These are phyloP conservation scores for Rotaria magnacalcarata DNA, from an alignment of 2,888 invertebrate genomes.

Conservation along the genomic window DNA sequence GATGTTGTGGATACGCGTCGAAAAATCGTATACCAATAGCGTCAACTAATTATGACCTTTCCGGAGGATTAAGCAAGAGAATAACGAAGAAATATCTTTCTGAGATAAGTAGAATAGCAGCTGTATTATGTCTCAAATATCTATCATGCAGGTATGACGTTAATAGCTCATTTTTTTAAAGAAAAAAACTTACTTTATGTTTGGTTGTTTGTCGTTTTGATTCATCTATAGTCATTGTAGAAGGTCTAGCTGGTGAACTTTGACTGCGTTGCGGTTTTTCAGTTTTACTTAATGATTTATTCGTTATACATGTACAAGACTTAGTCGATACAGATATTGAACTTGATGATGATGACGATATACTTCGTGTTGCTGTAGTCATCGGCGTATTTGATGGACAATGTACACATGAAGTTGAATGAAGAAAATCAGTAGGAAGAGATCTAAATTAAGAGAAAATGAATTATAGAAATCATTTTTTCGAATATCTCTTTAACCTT, in stretches of 20 bases:
- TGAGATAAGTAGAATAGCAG: too few relatives aligned
- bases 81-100: too few relatives aligned
- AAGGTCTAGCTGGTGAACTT: constrained; percentile 23
- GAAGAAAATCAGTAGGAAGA: neutral
- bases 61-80: too few relatives aligned
- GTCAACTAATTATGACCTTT: too few relatives aligned
- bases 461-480: neutral
- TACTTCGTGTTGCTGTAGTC: neutral
- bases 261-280: neutral
- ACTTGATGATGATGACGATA: neutral
- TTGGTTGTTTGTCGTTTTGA: neutral
- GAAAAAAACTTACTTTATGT: neutral
- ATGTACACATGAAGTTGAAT: neutral
- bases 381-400: constrained; percentile 11
- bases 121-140: too few relatives aligned
- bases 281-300: neutral
- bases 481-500: neutral
- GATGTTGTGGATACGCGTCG: too few relatives aligned
- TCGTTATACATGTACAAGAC: neutral
- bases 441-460: neutral
- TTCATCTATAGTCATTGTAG: neutral
- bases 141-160: too few relatives aligned
- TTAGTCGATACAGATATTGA: neutral
- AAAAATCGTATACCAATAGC: too few relatives aligned
- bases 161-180: too few relatives aligned